These are phyloP conservation scores for Laticauda colubrina DNA, from an alignment of 2,113 vertebrate species.

Conservation along the genomic window DNA sequence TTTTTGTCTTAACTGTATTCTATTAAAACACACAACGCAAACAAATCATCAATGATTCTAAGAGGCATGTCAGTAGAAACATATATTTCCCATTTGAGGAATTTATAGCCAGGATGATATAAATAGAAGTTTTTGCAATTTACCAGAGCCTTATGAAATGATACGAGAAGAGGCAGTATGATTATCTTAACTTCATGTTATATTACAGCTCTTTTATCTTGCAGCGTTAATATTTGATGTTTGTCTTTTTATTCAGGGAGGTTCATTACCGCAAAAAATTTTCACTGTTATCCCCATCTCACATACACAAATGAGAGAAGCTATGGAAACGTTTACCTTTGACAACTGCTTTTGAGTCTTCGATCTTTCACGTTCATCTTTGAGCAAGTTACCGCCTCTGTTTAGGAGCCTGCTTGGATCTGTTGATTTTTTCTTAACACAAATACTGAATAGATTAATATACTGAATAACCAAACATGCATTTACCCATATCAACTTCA, in stretches of 20 bases:
- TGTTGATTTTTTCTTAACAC: constrained; percentile 64
- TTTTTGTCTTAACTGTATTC: not conserved
- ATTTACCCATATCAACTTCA: not conserved
- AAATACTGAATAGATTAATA: not conserved
- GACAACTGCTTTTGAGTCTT: constrained; percentile 66
- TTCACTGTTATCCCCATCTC: too few species aligned
- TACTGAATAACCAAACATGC: not conserved
- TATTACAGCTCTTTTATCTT: not conserved
- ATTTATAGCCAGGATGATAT: not conserved
- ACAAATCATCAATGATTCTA: not conserved
- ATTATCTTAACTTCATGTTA: not conserved
- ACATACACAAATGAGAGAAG: not conserved
- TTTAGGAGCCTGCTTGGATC: constrained; percentile 69
- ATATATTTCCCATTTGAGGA: not conserved
- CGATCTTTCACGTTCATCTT: constrained; percentile 63
- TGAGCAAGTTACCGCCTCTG: constrained; percentile 68
- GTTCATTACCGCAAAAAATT: not conserved
- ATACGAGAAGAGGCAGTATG: not conserved
- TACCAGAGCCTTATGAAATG: not conserved
- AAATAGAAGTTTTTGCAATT: not conserved
- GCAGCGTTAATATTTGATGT: not conserved
- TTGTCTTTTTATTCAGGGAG: not conserved
- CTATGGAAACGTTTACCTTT: constrained; percentile 50
- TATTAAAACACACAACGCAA: not conserved
- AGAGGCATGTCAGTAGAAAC: not conserved